Conservation (phyloP, 2,888 invertebrate species). For the Octonoba sinensis region DNA sequence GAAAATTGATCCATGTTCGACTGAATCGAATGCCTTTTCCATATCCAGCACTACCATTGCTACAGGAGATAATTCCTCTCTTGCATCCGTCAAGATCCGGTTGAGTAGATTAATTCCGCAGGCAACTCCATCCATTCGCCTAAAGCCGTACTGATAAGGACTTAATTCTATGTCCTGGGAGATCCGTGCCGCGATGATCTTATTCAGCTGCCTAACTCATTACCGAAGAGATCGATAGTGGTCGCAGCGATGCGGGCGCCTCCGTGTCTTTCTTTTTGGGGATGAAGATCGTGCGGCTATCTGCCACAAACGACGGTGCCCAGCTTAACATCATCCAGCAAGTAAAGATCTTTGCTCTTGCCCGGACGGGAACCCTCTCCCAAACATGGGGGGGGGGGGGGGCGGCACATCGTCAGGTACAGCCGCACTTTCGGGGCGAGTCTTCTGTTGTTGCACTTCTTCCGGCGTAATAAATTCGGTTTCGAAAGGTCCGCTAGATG, state of each 20-base stretch:
- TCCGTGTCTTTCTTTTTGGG: background rate
- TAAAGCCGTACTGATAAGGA: background rate
- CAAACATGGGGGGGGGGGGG: background rate
- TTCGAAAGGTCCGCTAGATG: background rate
- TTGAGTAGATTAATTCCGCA: background rate
- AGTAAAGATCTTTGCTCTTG: background rate
- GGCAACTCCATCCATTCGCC: background rate
- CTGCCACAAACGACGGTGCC: background rate
- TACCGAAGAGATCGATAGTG: background rate
- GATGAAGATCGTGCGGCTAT: background rate
- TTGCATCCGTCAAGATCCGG: too few relatives aligned
- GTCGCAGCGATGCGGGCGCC: background rate
- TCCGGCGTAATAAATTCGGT: background rate
- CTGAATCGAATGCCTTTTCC: background rate
- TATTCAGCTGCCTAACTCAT: background rate
- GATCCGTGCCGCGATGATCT: background rate
- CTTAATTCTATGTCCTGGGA: background rate
- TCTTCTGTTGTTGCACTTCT: background rate
- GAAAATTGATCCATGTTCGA: background rate
- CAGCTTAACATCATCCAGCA: background rate
- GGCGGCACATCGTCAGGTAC: background rate
- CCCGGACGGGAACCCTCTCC: background rate
- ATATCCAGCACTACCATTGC: too few relatives aligned
- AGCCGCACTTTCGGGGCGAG: background rate
- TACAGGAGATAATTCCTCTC: too few relatives aligned